Conservation (phyloP, 2,888 invertebrate species). For the Polylopha cassiicola region DNA sequence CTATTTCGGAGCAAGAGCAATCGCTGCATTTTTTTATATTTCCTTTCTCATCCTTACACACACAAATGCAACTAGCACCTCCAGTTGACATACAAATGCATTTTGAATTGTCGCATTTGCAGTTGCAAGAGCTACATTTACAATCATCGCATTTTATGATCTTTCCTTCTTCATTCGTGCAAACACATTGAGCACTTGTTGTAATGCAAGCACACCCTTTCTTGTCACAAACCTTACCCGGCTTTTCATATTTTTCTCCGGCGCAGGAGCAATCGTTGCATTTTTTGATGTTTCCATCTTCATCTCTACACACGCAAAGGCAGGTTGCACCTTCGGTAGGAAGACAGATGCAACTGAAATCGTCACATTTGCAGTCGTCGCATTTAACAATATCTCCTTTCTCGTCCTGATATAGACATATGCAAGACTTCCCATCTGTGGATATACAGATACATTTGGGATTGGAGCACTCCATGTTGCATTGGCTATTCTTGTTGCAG, state of each 20-base stretch:
- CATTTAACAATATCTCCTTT: slow-evolving; percentile 29
- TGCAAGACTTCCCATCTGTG: slow-evolving; percentile 32
- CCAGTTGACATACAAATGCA: slow-evolving; percentile 41
- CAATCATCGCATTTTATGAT: slow-evolving; percentile 33
- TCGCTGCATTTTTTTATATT: slow-evolving; percentile 13
- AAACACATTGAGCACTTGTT: slow-evolving; percentile 34
- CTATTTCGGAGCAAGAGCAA: slow-evolving; percentile 5
- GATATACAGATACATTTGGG: slow-evolving; percentile 33
- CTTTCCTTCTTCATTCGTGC: slow-evolving; percentile 31
- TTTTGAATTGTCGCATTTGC: slow-evolving; percentile 31
- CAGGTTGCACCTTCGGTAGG: slow-evolving; percentile 31
- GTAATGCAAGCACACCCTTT: slow-evolving; percentile 34
- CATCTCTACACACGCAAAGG: slow-evolving; percentile 30
- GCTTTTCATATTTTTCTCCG: background rate
- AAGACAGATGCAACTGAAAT: slow-evolving; percentile 39
- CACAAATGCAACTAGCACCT: slow-evolving; percentile 32
- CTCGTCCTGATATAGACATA: slow-evolving; percentile 33
- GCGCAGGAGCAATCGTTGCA: slow-evolving; percentile 15
- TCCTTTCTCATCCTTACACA: slow-evolving; percentile 24
- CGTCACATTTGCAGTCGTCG: slow-evolving; percentile 31
- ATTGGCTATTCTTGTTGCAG: slow-evolving; percentile 27
- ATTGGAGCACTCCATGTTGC: slow-evolving; percentile 31
- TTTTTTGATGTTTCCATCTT: slow-evolving; percentile 15
- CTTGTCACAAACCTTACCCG: slow-evolving; percentile 9
- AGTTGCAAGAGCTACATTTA: slow-evolving; percentile 28